A percentile compares a stretch with the other conserved stretches of the same genome.
Conservation (phyloP, 2,113 vertebrate genomes). For the Oryzias curvinotus region DNA sequence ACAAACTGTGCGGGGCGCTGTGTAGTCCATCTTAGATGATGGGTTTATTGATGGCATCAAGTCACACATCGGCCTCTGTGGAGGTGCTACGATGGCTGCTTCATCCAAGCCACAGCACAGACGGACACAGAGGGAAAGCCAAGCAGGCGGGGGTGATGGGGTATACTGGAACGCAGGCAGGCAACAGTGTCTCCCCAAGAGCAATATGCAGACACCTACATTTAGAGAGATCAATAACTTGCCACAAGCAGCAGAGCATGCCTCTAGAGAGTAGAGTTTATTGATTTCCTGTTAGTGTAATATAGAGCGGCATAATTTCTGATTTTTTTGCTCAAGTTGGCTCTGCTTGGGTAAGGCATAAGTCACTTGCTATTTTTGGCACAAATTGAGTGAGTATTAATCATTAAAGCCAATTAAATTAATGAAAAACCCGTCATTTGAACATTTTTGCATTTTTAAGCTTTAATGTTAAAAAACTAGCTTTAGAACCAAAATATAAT, state of each 20-base stretch:
- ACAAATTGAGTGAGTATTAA: no score
- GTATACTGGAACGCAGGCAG: constrained; percentile 48
- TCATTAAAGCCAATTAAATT: not conserved
- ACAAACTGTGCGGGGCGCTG: constrained; percentile 37
- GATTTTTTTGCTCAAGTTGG: constrained; percentile 26
- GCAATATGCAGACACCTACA: constrained; percentile 73
- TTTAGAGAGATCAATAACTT: constrained; percentile 71
- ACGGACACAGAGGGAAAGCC: constrained; percentile 33
- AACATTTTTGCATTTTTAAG: not conserved
- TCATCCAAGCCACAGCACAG: constrained; percentile 35
- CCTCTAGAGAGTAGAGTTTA: constrained; percentile 57
- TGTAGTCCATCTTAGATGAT: constrained; percentile 61
- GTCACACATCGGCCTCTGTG: constrained; percentile 74
- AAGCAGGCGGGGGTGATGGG: constrained; percentile 8
- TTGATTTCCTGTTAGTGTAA: constrained; percentile 64
- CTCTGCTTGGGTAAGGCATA: constrained; percentile 27
- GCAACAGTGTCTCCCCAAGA: constrained; percentile 48
- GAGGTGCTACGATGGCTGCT: constrained; percentile 57
- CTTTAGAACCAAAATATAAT: not conserved
- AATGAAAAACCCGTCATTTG: not conserved
- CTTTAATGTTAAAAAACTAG: not conserved
- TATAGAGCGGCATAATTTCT: constrained; percentile 49
- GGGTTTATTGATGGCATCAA: constrained; percentile 82
- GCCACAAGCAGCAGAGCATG: constrained; percentile 56
- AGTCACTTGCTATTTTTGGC: no score